A percentile compares a stretch with the other conserved stretches of the same genome.
phyloP scores from a whole-genome alignment of 2,797 vertebrate genomes.

The Furcifer pardalis region DNA sequence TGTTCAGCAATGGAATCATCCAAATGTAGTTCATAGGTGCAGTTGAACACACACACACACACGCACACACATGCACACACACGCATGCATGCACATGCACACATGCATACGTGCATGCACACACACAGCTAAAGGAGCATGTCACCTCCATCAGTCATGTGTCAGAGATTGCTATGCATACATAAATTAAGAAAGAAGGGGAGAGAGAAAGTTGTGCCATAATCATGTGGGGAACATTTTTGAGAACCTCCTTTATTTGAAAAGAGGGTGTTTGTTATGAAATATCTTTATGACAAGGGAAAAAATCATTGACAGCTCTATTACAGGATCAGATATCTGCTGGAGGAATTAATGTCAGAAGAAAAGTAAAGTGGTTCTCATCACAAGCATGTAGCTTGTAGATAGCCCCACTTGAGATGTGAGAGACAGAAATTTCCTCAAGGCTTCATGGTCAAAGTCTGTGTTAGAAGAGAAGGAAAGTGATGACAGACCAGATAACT shows the following conservation, averaged over 20 bases:
- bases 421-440: background rate
- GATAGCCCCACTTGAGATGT: background rate
- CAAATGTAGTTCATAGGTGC: too few species aligned
- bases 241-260: background rate
- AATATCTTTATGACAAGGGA: background rate
- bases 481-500: background rate
- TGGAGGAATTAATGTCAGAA: conserved; percentile 1
- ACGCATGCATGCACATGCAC: too few species aligned
- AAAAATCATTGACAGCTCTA: background rate
- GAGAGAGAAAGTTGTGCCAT: background rate
- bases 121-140: too few species aligned
- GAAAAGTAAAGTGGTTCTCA: conserved; percentile 18
- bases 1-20: too few species aligned
- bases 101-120: too few species aligned
- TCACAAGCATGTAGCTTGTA: conserved; percentile 2
- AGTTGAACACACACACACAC: too few species aligned
- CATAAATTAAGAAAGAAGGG: too few species aligned
- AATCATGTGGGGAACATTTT: background rate
- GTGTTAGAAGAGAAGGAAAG: background rate
- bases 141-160: too few species aligned
- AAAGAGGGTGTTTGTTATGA: background rate
- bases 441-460: background rate
- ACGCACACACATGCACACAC: too few species aligned
- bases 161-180: too few species aligned
- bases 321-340: background rate